Base-by-base conservation (phyloP, 1,140 invertebrate species). In the Aphaenogaster rudis region DNA sequence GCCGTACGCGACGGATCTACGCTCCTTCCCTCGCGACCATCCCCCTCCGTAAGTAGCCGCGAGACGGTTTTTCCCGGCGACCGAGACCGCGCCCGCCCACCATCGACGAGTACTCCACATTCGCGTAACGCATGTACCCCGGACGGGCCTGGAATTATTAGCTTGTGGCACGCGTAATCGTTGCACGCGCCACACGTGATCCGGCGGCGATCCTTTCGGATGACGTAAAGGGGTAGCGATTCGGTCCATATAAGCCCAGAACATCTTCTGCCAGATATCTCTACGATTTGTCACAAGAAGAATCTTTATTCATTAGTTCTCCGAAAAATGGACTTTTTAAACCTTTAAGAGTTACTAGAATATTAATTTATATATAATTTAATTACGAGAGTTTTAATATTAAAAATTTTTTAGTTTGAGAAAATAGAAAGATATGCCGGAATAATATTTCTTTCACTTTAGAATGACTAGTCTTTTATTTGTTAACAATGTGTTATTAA, bases 21-120 rank as follows among this genome's bases (percentile, higher is more conserved):
- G 33, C 86, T 90, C 88, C 81, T 90, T 79, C 69, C 86, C 77
- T 88, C 48, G 36, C 61, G 39, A 71, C 59, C 77, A 63, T 80
- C 54, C 69, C 87, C 82, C 88, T 88, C 87, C 77, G 71, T 50
- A 50, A 82, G 17, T 17, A 66, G 28, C 66, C 28, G 21, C 39
- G n/a, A 54, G 72, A 74, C 21, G 42, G 81, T 87, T 91, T 89
- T 87, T 86, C 88, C 67, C n/a, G n/a, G 28, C 86, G 76, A 79
- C 61, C 52, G 71, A 88, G 79, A 85, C 81, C 86, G 63, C 88
- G 71, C 79, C 57, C 69, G 86, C 39, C 63, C 52, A 89, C 88
- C 57, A 69, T 67, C 48, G 36, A 28, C 76, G 77, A 59, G 39
- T 74, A 77, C 80, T 89, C 88, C 57, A 86, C 71, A 88, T 86